Conservation (phyloP, 1,140 invertebrate species). For the Hyphantria cunea region DNA sequence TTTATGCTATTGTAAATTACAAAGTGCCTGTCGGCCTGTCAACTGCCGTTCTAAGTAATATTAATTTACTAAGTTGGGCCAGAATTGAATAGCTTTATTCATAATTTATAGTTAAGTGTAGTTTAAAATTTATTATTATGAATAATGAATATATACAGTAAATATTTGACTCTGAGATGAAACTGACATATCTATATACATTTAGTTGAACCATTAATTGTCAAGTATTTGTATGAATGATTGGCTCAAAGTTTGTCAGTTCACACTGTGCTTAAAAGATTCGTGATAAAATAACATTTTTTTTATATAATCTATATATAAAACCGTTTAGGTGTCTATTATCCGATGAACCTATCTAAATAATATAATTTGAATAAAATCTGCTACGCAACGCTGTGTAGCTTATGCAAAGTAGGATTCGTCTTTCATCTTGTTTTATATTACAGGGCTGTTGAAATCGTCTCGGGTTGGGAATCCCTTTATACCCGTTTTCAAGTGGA, state of each 20-base stretch:
- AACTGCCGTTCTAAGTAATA: conserved; percentile 33
- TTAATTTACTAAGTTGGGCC: conserved; percentile 12
- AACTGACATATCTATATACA: too few relatives aligned
- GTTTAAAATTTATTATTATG: neutral
- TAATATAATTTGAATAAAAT: conserved; percentile 37
- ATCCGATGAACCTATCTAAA: conserved; percentile 23
- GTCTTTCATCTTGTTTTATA: conserved; percentile 47
- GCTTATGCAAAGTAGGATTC: conserved; percentile 53
- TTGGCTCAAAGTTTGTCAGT: too few relatives aligned
- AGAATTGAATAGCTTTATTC: conserved; percentile 11
- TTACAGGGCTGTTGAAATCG: conserved; percentile 41
- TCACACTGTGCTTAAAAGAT: too few relatives aligned
- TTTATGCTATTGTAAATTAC: conserved; percentile 16
- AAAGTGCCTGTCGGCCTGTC: conserved; percentile 57
- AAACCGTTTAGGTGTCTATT: conserved; percentile 1
- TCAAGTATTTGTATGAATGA: too few relatives aligned
- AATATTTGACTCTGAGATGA: neutral
- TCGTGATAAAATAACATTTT: too few relatives aligned
- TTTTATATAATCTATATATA: too few relatives aligned
- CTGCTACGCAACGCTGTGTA: conserved; percentile 34
- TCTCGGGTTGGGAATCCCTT: conserved; percentile 26
- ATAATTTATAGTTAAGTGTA: neutral
- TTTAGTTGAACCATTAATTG: too few relatives aligned
- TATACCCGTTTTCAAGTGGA: conserved; percentile 25
- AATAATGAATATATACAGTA: neutral